A percentile compares a stretch with the other conserved stretches of the same genome.
These are phyloP conservation scores for Diadophis punctatus DNA, from an alignment of 2,113 vertebrate genomes.

Conservation along the genomic window DNA sequence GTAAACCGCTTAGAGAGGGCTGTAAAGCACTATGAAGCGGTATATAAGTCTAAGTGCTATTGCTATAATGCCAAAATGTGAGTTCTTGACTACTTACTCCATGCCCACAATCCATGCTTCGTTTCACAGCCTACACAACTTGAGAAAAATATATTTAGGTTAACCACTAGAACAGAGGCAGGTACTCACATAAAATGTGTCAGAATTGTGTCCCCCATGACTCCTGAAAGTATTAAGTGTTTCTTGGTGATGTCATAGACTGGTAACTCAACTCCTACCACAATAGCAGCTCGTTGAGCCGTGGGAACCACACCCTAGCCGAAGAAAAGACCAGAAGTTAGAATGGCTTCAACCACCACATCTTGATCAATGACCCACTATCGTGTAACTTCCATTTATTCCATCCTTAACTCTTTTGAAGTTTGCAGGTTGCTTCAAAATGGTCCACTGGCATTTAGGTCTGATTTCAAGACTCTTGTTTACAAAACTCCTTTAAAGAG, in stretches of 20 bases:
- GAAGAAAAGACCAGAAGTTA: neutral
- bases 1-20: too few species aligned
- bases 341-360: neutral
- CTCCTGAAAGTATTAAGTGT: conserved; percentile 85
- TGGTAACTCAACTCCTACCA: conserved; percentile 89
- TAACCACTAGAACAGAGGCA: neutral
- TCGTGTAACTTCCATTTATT: accelerated
- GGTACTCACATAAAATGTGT: conserved; percentile 88
- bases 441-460: accelerated
- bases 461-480: neutral
- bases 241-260: conserved; percentile 96
- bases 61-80: too few species aligned
- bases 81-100: neutral
- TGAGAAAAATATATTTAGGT: neutral
- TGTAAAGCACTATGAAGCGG: too few species aligned
- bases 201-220: conserved; percentile 89
- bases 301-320: conserved; percentile 88
- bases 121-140: neutral
- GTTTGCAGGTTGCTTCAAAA: neutral
- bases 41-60: too few species aligned
- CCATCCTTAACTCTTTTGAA: accelerated
- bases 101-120: neutral
- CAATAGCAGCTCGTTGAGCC: conserved; percentile 89
- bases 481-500: neutral
- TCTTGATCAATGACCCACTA: accelerated